phyloP scores from a whole-genome alignment of 2,797 vertebrate species.

The Natrix natrix region DNA sequence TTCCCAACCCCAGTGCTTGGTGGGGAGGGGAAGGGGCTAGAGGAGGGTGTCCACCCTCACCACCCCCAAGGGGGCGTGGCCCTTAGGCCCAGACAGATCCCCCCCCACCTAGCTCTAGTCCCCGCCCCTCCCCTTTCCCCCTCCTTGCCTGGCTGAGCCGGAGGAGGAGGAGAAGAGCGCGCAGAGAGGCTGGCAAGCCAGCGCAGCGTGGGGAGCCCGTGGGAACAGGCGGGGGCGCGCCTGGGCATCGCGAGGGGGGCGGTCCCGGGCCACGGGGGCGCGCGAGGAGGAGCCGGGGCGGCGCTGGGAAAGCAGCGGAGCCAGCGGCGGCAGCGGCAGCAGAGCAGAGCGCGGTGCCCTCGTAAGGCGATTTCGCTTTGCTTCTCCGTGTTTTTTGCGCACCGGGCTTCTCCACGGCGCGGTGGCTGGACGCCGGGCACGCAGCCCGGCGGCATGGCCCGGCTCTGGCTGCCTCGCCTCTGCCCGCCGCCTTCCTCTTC shows the following conservation, averaged over 20 bases:
- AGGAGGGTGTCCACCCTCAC: too few species aligned
- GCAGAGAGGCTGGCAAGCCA: background rate
- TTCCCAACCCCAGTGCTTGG: background rate
- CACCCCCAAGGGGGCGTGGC: background rate
- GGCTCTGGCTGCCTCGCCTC: slow-evolving; percentile 21
- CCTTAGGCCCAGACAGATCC: too few species aligned
- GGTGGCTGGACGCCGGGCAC: background rate
- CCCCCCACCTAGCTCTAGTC: background rate
- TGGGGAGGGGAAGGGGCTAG: background rate
- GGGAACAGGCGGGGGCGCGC: slow-evolving; percentile 48
- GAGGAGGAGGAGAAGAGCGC: too few species aligned
- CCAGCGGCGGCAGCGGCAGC: background rate
- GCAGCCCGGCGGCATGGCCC: slow-evolving; percentile 7
- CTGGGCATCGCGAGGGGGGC: slow-evolving; percentile 40
- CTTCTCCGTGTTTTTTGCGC: too few species aligned
- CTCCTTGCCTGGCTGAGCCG: background rate
- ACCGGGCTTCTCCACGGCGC: background rate
- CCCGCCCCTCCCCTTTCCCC: background rate
- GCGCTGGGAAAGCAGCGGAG: slow-evolving; percentile 9
- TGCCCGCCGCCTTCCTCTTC: slow-evolving; percentile 4
- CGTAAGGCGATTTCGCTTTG: too few species aligned
- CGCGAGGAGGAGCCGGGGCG: slow-evolving; percentile 22
- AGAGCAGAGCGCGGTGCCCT: background rate
- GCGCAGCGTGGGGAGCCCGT: background rate
- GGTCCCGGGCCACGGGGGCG: slow-evolving; percentile 24